These are phyloP conservation scores for Siderastrea siderea DNA, from an alignment of 92 coral and sea anemone species.

Conservation along the genomic window DNA sequence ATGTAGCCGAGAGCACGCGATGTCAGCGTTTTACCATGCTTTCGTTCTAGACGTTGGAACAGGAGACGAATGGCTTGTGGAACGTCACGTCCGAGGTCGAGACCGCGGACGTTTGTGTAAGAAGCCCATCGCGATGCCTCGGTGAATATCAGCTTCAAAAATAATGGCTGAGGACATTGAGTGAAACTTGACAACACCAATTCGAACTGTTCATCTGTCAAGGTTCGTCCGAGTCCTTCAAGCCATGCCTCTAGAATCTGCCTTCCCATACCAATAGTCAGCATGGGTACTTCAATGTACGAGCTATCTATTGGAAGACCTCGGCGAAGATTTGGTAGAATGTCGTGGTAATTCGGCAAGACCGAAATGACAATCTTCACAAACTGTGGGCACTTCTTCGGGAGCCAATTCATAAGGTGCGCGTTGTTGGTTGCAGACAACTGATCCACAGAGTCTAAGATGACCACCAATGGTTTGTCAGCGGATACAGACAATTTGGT, in stretches of 20 bases:
- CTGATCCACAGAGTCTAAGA: slow-evolving; percentile 89
- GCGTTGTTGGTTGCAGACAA: slow-evolving; percentile 84
- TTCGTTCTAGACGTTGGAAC: slow-evolving; percentile 87
- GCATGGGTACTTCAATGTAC: slow-evolving; percentile 81
- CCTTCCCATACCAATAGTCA: slow-evolving; percentile 76
- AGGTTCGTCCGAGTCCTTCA: slow-evolving; percentile 66
- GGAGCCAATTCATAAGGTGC: slow-evolving; percentile 91
- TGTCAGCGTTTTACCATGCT: slow-evolving; percentile 82
- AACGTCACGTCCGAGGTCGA: slow-evolving; percentile 86
- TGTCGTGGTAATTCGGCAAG: slow-evolving; percentile 79
- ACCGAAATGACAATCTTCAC: slow-evolving; percentile 83
- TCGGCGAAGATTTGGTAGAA: slow-evolving; percentile 82
- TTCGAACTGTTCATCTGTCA: slow-evolving; percentile 70
- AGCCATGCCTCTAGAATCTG: slow-evolving; percentile 88
- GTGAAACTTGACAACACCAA: slow-evolving; percentile 71
- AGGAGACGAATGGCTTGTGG: slow-evolving; percentile 80
- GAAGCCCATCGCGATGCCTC: slow-evolving; percentile 89
- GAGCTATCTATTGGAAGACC: slow-evolving; percentile 77
- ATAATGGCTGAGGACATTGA: slow-evolving; percentile 87
- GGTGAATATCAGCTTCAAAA: slow-evolving; percentile 82
- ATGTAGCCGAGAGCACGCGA: slow-evolving; percentile 86
- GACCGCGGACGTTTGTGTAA: slow-evolving; percentile 76
- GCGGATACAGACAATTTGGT: slow-evolving; percentile 47
- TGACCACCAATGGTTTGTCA: slow-evolving; percentile 67
- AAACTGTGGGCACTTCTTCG: slow-evolving; percentile 61